Base-by-base conservation (phyloP, 92 coral and sea anemone species). In the Blastomussa wellsi region DNA sequence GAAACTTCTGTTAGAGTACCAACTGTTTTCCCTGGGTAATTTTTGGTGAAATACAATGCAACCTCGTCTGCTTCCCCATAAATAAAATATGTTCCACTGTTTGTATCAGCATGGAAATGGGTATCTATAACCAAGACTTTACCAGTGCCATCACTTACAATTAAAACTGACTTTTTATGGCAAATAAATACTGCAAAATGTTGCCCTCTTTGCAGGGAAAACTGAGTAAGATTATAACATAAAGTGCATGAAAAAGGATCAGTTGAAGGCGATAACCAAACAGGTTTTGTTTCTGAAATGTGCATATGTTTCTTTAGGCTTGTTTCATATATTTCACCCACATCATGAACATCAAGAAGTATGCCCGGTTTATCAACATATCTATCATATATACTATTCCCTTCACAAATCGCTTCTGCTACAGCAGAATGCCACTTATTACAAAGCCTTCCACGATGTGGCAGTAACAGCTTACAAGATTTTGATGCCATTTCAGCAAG, bases 221-320 rank as follows among this genome's bases (percentile, higher is more conserved):
- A 57, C 82, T 78, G 82, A 35, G 16, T 8, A 78, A 78, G 82
- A 64, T 78, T 78, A 59, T n/a, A 60, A 60, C 19, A 20, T 10
- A 78, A 78, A 78, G 82, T 59, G 37, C 82, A 78, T 5, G 72
- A 19, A 78, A 78, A 78, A n/a, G 82, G 82, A 57, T 78, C 82
- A 78, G 44, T 78, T 35, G 53, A 57, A 35, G 82, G 71, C 24
- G 82, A 78, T 22, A 78, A 33, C 82, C 82, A 78, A 78, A 78
- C 82, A 35, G 82, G 82, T 60, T 57, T 78, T 38, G 82, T 64
- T 78, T 57, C 72, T 35, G 82, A 78, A 78, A 78, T 38, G 11
- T 78, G 52, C 49, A 78, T 41, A 78, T 78, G 51, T 36, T 57
- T 78, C 19, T 57, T 8, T 15, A 57, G 82, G 32, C 39, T 57